These are phyloP conservation scores for Hypselothyrea guttata DNA, from an alignment of 2,888 invertebrate genomes.

Conservation along the genomic window DNA sequence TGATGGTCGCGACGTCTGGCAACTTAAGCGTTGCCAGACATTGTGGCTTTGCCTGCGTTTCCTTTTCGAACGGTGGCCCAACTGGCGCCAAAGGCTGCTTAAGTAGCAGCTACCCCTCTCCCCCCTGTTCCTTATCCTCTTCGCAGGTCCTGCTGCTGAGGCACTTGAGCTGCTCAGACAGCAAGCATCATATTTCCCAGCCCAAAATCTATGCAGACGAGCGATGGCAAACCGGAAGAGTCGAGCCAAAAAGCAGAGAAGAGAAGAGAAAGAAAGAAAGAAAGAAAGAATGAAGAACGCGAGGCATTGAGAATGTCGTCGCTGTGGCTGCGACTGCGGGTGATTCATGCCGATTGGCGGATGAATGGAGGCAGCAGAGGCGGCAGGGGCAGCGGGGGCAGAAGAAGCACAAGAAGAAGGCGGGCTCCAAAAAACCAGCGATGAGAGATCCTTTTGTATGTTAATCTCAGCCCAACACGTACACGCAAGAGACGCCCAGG, in stretches of 20 bases:
- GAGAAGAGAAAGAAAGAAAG: conserved; percentile 5
- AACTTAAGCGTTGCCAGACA: conserved; percentile 75
- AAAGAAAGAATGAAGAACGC: conserved; percentile 14
- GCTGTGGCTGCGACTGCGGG: conserved; percentile 55
- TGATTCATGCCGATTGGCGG: conserved; percentile 75
- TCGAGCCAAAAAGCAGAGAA: conserved; percentile 2
- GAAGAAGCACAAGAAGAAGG: conserved; percentile 50
- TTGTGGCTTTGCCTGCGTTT: conserved; percentile 63
- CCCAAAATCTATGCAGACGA: conserved; percentile 29
- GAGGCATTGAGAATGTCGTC: conserved; percentile 45
- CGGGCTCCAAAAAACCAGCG: conserved; percentile 72
- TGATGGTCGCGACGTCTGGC: conserved; percentile 67
- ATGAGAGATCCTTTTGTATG: conserved; percentile 78
- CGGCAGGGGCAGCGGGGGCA: too few relatives aligned
- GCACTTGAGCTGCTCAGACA: conserved; percentile 62
- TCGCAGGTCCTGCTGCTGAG: conserved; percentile 26
- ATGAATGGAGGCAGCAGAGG: conserved; percentile 32
- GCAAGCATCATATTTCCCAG: conserved; percentile 74
- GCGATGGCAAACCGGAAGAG: conserved; percentile 40
- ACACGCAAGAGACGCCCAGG: conserved; percentile 32
- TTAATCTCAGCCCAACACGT: too few relatives aligned
- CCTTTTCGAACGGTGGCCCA: conserved; percentile 37
- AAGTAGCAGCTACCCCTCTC: conserved; percentile 39
- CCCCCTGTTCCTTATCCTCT: conserved; percentile 13
- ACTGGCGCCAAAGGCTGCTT: conserved; percentile 68